These are phyloP conservation scores for Maniola hyperantus DNA, from an alignment of 2,888 invertebrate species.

Conservation along the genomic window DNA sequence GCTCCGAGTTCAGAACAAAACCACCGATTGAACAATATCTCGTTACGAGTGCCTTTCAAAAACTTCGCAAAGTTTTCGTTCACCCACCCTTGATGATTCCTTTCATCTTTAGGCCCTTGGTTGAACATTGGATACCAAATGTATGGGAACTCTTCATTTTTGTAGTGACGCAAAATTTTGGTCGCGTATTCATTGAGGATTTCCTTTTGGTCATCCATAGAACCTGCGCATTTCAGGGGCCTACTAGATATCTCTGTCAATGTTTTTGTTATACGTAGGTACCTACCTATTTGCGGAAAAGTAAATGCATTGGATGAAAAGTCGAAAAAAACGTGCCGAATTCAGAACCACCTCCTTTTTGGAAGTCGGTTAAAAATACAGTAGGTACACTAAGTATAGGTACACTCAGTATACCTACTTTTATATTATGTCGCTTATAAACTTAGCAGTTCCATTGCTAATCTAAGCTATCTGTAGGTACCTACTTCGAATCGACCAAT, in stretches of 20 bases:
- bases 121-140: slow-evolving; percentile 68
- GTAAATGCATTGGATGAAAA: neutral
- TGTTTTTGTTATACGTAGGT: neutral
- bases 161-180: slow-evolving; percentile 50
- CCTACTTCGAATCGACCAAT: no score
- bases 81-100: slow-evolving; percentile 52
- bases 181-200: slow-evolving; percentile 52
- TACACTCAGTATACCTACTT: no score
- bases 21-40: slow-evolving; percentile 61
- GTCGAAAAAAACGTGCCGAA: no score
- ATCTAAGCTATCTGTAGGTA: no score
- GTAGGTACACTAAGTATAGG: neutral
- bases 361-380: no score
- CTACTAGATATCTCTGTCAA: slow-evolving; percentile 41
- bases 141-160: slow-evolving; percentile 52
- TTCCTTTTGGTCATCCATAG: slow-evolving; percentile 47
- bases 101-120: slow-evolving; percentile 43
- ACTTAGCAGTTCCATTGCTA: no score
- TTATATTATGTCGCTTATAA: no score
- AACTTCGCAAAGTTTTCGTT: slow-evolving; percentile 55
- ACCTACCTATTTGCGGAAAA: neutral
- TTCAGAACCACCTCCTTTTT: no score
- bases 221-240: slow-evolving; percentile 27
- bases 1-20: slow-evolving; percentile 60
- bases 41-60: slow-evolving; percentile 56